Base-by-base conservation (phyloP, 2,113 vertebrate genomes). In the Stegastes partitus region DNA sequence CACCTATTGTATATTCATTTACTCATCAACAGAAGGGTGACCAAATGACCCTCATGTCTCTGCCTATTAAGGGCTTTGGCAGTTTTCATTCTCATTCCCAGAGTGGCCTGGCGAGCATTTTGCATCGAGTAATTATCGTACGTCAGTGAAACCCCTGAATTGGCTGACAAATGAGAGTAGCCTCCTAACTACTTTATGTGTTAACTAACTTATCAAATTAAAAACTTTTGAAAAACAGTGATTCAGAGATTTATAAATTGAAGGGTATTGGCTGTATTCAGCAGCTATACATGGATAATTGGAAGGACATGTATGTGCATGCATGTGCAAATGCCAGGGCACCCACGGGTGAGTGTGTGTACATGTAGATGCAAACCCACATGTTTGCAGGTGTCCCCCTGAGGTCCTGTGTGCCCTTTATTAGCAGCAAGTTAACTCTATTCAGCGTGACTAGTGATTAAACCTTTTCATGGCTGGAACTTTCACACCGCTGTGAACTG, bases 361-460 rank as follows among this genome's bases (percentile, higher is more conserved):
- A 34, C 25, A 21, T 9, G 22, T 39, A 63, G 57, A 66, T 58
- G 8, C 34, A 76, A 65, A 67, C 1, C 34, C 11, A 2, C 55
- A 39, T 28, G 15, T 58, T 53, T 66, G 47, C 15, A 19, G 37
- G 39, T 44, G 28, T 61, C 1, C 64, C 78, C 82, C 55, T 42
- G 3, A 64, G 86, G 74, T 51, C 37, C 39, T 4, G 19, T 54
- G 45, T 77, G 83, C 47, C 85, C 81, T 85, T 92, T 87, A 89
- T 86, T 90, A 89, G 67, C 59, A 79, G 68, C 83, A 47, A 76
- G 75, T 76, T 87, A 89, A 91, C 86, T 91, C 83, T 77, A 83
- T 91, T 91, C 77, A 73, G 83, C 82, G 80, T 78, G 63, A 63
- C 81, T 49, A 68, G 83, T 91, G 89, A 92, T 92, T 91, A 93